Evolutionary conservation across 1,140 invertebrate genomes (phyloP).

Genomic region (Papilio aristodemus): DNA sequence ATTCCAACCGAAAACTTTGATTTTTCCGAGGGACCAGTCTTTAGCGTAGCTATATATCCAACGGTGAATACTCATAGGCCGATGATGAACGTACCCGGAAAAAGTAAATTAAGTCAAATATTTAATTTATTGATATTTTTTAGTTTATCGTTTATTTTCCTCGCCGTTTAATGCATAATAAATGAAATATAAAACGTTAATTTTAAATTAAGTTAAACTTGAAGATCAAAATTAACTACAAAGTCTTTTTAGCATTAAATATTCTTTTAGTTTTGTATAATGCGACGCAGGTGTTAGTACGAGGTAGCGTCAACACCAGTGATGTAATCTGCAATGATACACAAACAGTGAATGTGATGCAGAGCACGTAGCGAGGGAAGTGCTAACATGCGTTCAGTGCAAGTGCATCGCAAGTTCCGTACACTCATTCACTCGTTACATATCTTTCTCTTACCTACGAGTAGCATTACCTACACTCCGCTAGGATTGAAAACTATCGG

Average conservation of each 20-base stretch:
- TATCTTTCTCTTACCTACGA: neutral
- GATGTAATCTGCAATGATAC: neutral
- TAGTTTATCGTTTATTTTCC: too few species aligned
- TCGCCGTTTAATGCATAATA: too few species aligned
- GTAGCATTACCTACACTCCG: neutral
- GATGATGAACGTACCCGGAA: too few species aligned
- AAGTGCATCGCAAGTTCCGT: neutral
- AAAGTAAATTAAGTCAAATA: too few species aligned
- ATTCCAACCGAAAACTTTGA: too few species aligned
- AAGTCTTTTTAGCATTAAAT: neutral
- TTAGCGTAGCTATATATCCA: too few species aligned
- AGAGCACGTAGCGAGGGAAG: neutral
- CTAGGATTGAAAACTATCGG: constrained; percentile 4
- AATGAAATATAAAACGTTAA: too few species aligned
- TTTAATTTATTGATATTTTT: too few species aligned
- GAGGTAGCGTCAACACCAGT: neutral
- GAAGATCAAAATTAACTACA: too few species aligned
- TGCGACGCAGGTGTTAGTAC: neutral
- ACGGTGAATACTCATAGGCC: too few species aligned
- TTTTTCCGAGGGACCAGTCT: too few species aligned
- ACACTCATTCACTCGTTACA: neutral
- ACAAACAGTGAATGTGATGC: neutral
- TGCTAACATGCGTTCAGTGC: neutral
- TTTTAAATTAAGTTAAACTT: too few species aligned
- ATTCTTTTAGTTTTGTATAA: neutral